Base-by-base conservation (phyloP, 2,797 vertebrate genomes). In the Pampus argenteus region DNA sequence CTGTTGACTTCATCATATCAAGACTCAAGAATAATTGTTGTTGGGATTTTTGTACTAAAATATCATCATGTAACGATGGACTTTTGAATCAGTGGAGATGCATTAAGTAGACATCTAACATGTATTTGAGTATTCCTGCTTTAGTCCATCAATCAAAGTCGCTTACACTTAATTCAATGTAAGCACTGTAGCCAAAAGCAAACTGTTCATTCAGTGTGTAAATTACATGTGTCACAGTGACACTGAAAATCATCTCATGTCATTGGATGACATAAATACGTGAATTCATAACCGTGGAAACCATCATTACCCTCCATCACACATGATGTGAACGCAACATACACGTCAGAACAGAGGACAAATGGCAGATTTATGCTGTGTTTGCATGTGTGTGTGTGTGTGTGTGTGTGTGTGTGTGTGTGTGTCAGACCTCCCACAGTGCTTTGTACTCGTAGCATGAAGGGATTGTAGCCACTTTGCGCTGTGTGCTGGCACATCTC, bases 251-350 rank as follows among this genome's bases (percentile, higher is more conserved):
- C 60, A 13, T 23, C 2, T 59, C 9, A 13, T 48, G 48, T 7
- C 22, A 38, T 14, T 1, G 0, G 17, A 23, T 45, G 31, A 11
- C n/a, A 22, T 8, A 20, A 25, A 64, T 13, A 29, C 11, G 13
- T 23, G 34, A 49, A 62, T 14, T 14, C 34, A n/a, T 49, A 52
- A 45, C 25, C 8, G 10, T 3, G 7, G 11, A 52, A 23, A 20
- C 22, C 47, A 15, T 58, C 29, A 60, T 77, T 79, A 51, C 22
- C 14, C 65, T 58, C 20, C 6, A 1, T 29, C 36, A 44, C 9
- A 6, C 56, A 45, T 29, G 52, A 61, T 57, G 14, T 23, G 36
- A 71, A 65, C 4, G 10, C 17, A 14, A 26, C 51, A n/a, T n/a
- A 9, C 34, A 51, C 61, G 42, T 26, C 22, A 23, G 20, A 40